Percentiles rank a stretch among this genome's conserved stretches.
phyloP scores from a whole-genome alignment of 2,797 vertebrate species.

The Chanos chanos region DNA sequence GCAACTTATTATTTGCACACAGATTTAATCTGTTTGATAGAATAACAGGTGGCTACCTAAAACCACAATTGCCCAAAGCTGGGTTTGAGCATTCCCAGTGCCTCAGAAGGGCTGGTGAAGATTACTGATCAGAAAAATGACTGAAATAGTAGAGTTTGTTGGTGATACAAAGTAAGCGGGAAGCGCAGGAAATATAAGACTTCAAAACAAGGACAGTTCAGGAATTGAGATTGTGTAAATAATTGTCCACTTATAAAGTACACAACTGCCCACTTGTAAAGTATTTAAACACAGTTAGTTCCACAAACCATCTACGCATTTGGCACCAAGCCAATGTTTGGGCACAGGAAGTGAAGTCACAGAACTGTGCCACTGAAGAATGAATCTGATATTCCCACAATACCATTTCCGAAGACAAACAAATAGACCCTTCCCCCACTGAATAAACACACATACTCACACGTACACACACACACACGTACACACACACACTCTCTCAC shows the following conservation, averaged over 20 bases:
- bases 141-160: constrained; percentile 17
- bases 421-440: constrained; percentile 60
- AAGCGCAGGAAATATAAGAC: constrained; percentile 36
- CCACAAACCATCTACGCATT: constrained; percentile 43
- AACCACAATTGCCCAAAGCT: constrained; percentile 24
- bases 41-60: constrained; percentile 23
- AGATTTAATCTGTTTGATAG: constrained; percentile 24
- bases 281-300: constrained; percentile 39
- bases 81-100: constrained; percentile 16
- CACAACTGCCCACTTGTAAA: constrained; percentile 34
- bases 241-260: too few species aligned
- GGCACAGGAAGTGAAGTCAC: constrained; percentile 71
- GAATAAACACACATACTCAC: constrained; percentile 11
- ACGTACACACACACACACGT: constrained; percentile 6
- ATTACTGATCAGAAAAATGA: constrained; percentile 33
- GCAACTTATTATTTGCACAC: constrained; percentile 36
- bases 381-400: constrained; percentile 73
- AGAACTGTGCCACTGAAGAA: constrained; percentile 64
- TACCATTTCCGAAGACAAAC: constrained; percentile 71
- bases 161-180: constrained; percentile 3
- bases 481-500: constrained; percentile 33
- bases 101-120: constrained; percentile 36
- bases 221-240: constrained; percentile 34
- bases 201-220: constrained; percentile 40
- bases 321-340: constrained; percentile 51